These are phyloP conservation scores for Heliocidaris tuberculata DNA, from an alignment of 35 echinoderm and acorn worm genomes.

Conservation along the genomic window DNA sequence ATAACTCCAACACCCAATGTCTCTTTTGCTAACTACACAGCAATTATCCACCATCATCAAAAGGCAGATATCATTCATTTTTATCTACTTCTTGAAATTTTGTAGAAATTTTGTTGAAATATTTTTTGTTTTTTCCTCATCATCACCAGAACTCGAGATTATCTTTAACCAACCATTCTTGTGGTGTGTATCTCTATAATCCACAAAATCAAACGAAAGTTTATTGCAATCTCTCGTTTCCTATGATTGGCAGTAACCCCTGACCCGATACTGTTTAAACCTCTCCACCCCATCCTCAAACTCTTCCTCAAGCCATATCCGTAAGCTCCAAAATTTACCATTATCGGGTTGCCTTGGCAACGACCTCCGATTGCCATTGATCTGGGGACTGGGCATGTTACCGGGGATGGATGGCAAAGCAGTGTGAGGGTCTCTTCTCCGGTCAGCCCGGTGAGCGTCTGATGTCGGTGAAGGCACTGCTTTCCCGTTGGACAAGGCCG, in stretches of 20 bases:
- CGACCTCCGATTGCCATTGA: neutral
- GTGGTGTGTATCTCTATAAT: neutral
- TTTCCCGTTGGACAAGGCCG: neutral
- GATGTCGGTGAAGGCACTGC: neutral
- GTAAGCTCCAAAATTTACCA: conserved; percentile 49
- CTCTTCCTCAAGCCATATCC: conserved; percentile 44
- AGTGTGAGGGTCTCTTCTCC: conserved; percentile 30
- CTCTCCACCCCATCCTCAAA: conserved; percentile 43
- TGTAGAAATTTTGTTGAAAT: neutral
- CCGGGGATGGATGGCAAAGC: conserved; percentile 23
- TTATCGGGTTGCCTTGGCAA: conserved; percentile 15
- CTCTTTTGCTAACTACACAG: neutral
- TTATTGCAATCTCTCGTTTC: neutral
- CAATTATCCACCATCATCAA: neutral
- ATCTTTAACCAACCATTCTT: neutral
- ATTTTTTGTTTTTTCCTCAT: neutral
- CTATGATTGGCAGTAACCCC: conserved; percentile 19
- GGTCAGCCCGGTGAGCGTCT: neutral
- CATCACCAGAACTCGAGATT: neutral
- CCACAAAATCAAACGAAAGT: neutral
- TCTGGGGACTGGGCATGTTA: neutral
- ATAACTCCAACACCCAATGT: too few relatives aligned
- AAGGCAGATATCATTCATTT: neutral
- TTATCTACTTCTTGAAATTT: neutral
- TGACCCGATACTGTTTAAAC: conserved; percentile 23